Evolutionary conservation across 2,888 invertebrate species (phyloP).

Genomic region (Drosophila merina): DNA sequence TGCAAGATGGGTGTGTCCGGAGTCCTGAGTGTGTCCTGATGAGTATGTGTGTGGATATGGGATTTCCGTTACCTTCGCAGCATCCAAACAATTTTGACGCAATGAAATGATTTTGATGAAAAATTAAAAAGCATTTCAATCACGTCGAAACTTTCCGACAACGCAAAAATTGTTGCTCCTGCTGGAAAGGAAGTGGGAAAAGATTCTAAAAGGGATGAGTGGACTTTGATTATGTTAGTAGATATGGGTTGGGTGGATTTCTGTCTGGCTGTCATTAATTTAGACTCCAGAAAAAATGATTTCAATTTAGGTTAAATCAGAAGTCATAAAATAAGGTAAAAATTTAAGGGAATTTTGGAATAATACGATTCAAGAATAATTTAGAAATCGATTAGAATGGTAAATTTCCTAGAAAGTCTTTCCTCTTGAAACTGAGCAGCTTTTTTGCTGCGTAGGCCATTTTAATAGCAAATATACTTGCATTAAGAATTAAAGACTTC

Average conservation of each 20-base stretch:
- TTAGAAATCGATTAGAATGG: too few relatives aligned
- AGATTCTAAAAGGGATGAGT: constrained; percentile 2
- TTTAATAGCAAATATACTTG: constrained; percentile 31
- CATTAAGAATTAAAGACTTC: constrained; percentile 67
- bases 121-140: constrained; percentile 70
- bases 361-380: too few relatives aligned
- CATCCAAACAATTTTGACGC: constrained; percentile 43
- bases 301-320: constrained; percentile 13
- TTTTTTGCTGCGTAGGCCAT: constrained; percentile 2
- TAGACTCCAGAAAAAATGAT: constrained; percentile 28
- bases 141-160: constrained; percentile 65
- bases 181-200: neutral
- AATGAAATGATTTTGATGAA: constrained; percentile 55
- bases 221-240: constrained; percentile 10
- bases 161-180: constrained; percentile 57
- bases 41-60: neutral
- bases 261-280: constrained; percentile 45
- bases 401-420: neutral
- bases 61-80: neutral
- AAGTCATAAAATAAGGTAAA: neutral
- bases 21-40: neutral
- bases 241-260: constrained; percentile 5
- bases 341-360: too few relatives aligned
- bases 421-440: neutral
- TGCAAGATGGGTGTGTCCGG: constrained; percentile 28